Percentiles rank a stretch among this genome's conserved stretches.
Conservation (phyloP, 2,888 invertebrate species). For the Doris montereyensis region DNA sequence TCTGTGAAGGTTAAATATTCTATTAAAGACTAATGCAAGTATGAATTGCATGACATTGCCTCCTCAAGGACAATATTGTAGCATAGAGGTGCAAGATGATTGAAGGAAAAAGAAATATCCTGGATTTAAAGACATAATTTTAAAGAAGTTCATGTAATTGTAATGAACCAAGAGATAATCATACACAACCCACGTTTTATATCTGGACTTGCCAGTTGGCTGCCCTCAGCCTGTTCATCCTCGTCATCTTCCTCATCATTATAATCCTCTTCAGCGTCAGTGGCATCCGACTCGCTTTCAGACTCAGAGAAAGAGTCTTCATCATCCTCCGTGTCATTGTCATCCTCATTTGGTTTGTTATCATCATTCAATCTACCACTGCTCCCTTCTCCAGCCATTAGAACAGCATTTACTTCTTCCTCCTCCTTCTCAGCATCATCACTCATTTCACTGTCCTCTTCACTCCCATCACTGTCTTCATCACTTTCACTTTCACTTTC, state of each 20-base stretch:
- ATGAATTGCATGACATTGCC: no score
- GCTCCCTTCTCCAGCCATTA: constrained; percentile 40
- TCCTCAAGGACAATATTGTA: no score
- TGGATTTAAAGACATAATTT: no score
- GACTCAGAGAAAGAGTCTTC: neutral
- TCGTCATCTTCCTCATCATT: constrained; percentile 45
- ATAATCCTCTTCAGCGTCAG: constrained; percentile 37
- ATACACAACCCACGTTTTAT: no score
- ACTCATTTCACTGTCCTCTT: constrained; percentile 4
- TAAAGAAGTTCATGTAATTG: no score
- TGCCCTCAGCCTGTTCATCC: constrained; percentile 45
- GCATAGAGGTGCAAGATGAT: no score
- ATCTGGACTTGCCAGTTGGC: no score
- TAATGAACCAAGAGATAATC: no score
- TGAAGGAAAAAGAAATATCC: no score
- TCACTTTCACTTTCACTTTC: constrained; percentile 82
- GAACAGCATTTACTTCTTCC: constrained; percentile 42
- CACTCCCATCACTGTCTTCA: constrained; percentile 77
- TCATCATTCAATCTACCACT: constrained; percentile 37
- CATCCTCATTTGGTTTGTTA: neutral
- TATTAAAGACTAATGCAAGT: no score
- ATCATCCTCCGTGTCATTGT: neutral
- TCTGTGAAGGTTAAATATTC: neutral
- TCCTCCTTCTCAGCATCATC: constrained; percentile 40
- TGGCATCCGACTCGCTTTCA: constrained; percentile 5